Percentiles rank a stretch among this genome's conserved stretches.
Conservation (phyloP, 2,797 vertebrate species). For the Cercopithecus neglectus region DNA sequence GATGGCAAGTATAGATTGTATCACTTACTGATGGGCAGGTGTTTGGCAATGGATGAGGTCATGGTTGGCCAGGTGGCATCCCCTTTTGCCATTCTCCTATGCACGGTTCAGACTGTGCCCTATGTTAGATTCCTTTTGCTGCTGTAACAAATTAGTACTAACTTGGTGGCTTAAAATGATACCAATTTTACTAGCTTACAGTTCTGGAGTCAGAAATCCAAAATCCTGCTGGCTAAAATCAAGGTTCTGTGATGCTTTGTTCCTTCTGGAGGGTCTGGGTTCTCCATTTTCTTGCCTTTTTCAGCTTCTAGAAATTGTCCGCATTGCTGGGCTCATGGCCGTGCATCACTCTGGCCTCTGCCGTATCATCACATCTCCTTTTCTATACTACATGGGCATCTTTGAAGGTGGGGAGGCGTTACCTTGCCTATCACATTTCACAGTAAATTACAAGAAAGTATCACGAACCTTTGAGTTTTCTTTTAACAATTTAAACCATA, state of each 20-base stretch:
- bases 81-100: background rate
- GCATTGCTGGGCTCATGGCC: background rate
- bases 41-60: background rate
- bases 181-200: background rate
- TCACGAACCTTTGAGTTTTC: background rate
- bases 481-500: background rate
- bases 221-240: background rate
- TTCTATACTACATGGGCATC: background rate
- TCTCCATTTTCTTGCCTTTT: background rate
- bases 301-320: background rate
- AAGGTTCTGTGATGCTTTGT: background rate
- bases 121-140: background rate
- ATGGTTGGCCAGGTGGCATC: background rate
- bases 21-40: no score
- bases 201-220: background rate
- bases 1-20: background rate
- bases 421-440: background rate
- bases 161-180: background rate
- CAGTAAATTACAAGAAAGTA: background rate
- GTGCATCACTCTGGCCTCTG: background rate
- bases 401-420: background rate
- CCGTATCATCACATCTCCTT: background rate
- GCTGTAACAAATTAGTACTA: background rate
- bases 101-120: background rate
- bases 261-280: background rate